phyloP scores from a whole-genome alignment of 2,888 invertebrate species.

The Pristionchus entomophagus region DNA sequence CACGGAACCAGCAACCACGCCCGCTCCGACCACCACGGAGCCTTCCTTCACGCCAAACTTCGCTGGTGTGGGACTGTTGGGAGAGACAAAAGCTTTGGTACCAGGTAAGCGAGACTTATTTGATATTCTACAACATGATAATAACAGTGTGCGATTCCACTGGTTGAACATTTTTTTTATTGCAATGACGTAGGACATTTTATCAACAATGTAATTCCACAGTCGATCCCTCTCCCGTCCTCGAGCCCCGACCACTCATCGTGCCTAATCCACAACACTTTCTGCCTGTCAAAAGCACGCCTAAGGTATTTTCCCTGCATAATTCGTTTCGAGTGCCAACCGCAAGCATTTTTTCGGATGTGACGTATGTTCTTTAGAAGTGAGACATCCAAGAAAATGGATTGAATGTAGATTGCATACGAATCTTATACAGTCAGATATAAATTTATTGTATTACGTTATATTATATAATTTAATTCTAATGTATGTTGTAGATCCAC shows the following conservation, averaged over 20 bases:
- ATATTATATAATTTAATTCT: neutral
- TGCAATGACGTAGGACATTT: too few species aligned
- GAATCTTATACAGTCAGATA: neutral
- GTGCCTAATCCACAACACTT: constrained; percentile 31
- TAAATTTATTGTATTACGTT: neutral
- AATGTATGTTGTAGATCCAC: neutral
- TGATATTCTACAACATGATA: too few species aligned
- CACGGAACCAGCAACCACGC: too few species aligned
- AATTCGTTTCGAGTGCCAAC: too few species aligned
- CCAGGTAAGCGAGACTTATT: neutral
- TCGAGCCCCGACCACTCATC: constrained; percentile 16
- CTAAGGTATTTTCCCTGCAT: constrained; percentile 5
- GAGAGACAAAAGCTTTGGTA: too few species aligned
- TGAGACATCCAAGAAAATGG: too few species aligned
- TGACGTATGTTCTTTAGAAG: too few species aligned
- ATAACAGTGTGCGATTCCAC: too few species aligned
- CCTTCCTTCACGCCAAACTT: constrained; percentile 41
- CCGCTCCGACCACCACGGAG: constrained; percentile 48
- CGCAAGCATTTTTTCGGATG: too few species aligned
- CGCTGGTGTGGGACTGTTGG: neutral
- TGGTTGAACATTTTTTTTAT: too few species aligned
- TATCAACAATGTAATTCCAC: too few species aligned
- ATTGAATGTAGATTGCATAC: too few species aligned
- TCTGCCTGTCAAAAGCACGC: constrained; percentile 11
- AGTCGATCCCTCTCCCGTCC: neutral